A percentile compares a stretch with the other conserved stretches of the same genome.
Conservation (phyloP, 2,888 invertebrate genomes). For the Diarsia brunnea region DNA sequence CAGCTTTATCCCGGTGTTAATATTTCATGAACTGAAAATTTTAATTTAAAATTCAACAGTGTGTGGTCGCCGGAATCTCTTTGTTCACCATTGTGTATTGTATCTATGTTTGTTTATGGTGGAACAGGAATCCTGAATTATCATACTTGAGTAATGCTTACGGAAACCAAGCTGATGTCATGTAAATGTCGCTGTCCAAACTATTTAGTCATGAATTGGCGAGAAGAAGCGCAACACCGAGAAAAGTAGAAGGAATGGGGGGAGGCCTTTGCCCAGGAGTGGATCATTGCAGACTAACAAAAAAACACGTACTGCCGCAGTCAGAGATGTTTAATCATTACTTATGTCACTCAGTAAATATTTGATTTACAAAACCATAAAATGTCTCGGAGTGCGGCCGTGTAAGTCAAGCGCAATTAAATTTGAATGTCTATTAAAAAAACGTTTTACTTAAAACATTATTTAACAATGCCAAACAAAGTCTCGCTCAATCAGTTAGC, state of each 20-base stretch:
- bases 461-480: slow-evolving; percentile 40
- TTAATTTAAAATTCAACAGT: slow-evolving; percentile 80
- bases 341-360: too few relatives aligned
- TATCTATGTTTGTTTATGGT: slow-evolving; percentile 42
- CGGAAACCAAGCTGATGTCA: background rate
- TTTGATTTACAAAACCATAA: too few relatives aligned
- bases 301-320: too few relatives aligned
- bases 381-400: too few relatives aligned
- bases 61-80: slow-evolving; percentile 63
- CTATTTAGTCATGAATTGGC: background rate
- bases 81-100: slow-evolving; percentile 58
- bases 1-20: slow-evolving; percentile 79
- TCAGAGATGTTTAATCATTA: too few relatives aligned
- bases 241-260: too few relatives aligned
- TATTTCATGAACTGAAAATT: slow-evolving; percentile 86
- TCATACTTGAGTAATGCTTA: slow-evolving; percentile 42
- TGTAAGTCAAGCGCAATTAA: background rate
- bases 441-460: slow-evolving; percentile 4
- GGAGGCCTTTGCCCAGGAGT: too few relatives aligned
- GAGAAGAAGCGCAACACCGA: too few relatives aligned
- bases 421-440: slow-evolving; percentile 4
- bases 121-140: slow-evolving; percentile 30
- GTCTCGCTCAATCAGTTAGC: slow-evolving; percentile 55
- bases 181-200: background rate
- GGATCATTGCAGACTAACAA: too few relatives aligned